Evolutionary conservation across 1,140 invertebrate genomes (phyloP).

Genomic region (Sitophilus oryzae): DNA sequence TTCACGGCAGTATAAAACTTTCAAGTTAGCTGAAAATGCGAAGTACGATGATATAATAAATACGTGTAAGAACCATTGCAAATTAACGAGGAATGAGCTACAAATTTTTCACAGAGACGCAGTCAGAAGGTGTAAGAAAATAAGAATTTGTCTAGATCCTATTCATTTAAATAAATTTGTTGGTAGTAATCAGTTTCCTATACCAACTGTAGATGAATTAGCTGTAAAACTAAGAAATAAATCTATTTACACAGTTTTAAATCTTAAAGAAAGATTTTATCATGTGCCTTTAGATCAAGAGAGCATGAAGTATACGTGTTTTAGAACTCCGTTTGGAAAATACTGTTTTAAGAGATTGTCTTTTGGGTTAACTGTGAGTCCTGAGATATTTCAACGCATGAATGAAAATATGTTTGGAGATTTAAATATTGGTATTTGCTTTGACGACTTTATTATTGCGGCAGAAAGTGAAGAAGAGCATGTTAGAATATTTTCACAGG

Average conservation of each 20-base stretch:
- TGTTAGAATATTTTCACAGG: slow-evolving; percentile 9
- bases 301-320: slow-evolving; percentile 37
- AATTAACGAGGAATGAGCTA: no score
- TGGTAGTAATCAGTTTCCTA: slow-evolving; percentile 14
- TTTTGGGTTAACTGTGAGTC: slow-evolving; percentile 40
- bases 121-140: no score
- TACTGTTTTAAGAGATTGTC: slow-evolving; percentile 37
- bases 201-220: slow-evolving; percentile 39
- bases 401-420: slow-evolving; percentile 25
- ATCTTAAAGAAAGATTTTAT: no score
- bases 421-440: slow-evolving; percentile 20
- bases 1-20: no score
- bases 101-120: no score
- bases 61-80: no score
- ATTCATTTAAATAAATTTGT: slow-evolving; percentile 13
- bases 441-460: slow-evolving; percentile 25
- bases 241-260: slow-evolving; percentile 44
- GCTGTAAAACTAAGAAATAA: slow-evolving; percentile 36
- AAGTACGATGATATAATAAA: no score
- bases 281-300: slow-evolving; percentile 37
- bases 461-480: slow-evolving; percentile 19
- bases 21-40: no score
- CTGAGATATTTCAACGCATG: slow-evolving; percentile 44
- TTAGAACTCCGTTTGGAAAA: slow-evolving; percentile 42
- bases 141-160: slow-evolving; percentile 22